Evolutionary conservation across 1,140 invertebrate genomes (phyloP).

Genomic region (Drepana arcuata): DNA sequence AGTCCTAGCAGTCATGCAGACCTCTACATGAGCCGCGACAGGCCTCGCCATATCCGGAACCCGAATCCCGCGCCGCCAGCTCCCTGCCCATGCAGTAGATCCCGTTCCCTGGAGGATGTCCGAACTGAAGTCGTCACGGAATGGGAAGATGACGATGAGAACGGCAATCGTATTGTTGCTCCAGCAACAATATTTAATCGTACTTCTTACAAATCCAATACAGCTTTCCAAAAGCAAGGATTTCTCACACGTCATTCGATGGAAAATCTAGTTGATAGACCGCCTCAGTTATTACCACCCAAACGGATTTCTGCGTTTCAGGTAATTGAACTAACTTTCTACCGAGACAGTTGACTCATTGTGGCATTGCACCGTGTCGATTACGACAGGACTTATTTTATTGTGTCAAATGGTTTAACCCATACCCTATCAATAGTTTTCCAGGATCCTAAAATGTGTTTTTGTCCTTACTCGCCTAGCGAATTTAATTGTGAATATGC

Average conservation of each 20-base stretch:
- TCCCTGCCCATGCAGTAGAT: conserved; percentile 74
- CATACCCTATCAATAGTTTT: no score
- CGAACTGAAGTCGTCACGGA: conserved; percentile 76
- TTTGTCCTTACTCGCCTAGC: no score
- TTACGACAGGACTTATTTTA: no score
- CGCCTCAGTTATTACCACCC: conserved; percentile 49
- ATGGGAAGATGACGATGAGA: conserved; percentile 76
- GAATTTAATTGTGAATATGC: no score
- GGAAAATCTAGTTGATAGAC: conserved; percentile 77
- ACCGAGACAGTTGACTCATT: conserved; percentile 27
- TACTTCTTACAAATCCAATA: conserved; percentile 40
- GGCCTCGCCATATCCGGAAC: conserved; percentile 55
- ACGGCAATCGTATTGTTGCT: conserved; percentile 70
- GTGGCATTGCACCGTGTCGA: no score
- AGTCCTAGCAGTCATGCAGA: conserved; percentile 69
- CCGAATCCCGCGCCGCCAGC: conserved; percentile 38
- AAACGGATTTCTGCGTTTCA: conserved; percentile 61
- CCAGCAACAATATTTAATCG: conserved; percentile 62
- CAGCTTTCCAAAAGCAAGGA: conserved; percentile 50
- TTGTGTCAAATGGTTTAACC: no score
- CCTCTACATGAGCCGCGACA: conserved; percentile 50
- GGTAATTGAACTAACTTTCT: conserved; percentile 59
- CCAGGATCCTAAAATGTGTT: no score
- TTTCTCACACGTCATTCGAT: conserved; percentile 75
- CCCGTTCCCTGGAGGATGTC: conserved; percentile 80